Evolutionary conservation across 2,888 invertebrate genomes (phyloP), one percentile per base, ranked within the genome.

Genomic region (Chaetogeoica ovagalla): DNA sequence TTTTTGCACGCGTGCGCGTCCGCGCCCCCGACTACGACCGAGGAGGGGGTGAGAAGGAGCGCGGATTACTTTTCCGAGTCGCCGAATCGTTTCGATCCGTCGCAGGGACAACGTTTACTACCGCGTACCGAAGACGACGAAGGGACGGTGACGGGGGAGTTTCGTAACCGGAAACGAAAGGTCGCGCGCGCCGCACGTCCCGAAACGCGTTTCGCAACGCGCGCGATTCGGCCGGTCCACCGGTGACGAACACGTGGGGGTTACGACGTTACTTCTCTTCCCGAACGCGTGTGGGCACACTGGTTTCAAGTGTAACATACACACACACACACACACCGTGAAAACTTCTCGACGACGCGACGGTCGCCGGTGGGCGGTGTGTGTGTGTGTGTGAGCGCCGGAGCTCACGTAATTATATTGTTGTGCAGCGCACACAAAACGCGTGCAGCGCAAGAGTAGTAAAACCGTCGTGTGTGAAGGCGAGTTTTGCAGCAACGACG

Each of bases 281-380:
- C 21, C 59, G 6, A 4, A 48, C 39, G 62, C 77, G 77, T 63
- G 77, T 79, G 70, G 69, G 77, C 70, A 79, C 77, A 70, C 77
- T 79, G 77, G 77, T 79, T 79, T 79, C 77, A 71, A 71, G 77
- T 79, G 77, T 79, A 71, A 70, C 77, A 71, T 70, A 70, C 77
- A 63, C 70, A 62, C 69, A 30, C 30, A 30, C 30, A 30, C 30
- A 30, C 30, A 30, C 30, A 1, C 52, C 17, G 37, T 55, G n/a
- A 70, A 59, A 62, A 77, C 77, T 62, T 77, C 62, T 55, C 30
- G 30, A 30, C 30, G 30, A 30, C 30, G 2, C 30, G 30, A 30
- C 30, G 2, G 30, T 4, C 4, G 30, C 30, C 30, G 52, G 77
- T 77, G 55, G 11, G 30, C 30, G 21, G 63, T 7, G 30, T 15